Percentiles rank a stretch among this genome's conserved stretches.
Evolutionary conservation across 2,113 vertebrate species (phyloP).

Genomic region (Prolemur simus): DNA sequence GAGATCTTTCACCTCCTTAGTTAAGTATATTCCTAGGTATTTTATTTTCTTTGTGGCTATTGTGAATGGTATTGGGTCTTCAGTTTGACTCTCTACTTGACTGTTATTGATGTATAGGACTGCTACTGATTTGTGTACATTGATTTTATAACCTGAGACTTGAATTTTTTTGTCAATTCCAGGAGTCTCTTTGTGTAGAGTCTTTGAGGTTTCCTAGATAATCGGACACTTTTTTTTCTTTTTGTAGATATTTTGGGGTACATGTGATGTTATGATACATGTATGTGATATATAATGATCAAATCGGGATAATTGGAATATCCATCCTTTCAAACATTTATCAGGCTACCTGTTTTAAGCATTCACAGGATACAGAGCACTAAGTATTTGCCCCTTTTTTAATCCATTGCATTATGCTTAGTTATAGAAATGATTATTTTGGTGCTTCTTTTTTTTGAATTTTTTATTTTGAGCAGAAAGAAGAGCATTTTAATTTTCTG

Average conservation of each 20-base stretch:
- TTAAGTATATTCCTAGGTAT: too few relatives aligned
- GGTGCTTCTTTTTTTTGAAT: background rate
- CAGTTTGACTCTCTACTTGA: too few relatives aligned
- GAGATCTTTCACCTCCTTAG: too few relatives aligned
- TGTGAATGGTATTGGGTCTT: too few relatives aligned
- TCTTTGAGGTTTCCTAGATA: too few relatives aligned
- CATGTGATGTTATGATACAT: background rate
- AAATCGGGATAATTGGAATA: background rate
- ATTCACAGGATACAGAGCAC: background rate
- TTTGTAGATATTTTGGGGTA: background rate
- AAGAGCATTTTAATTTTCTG: conserved; percentile 25
- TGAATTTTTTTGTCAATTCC: too few relatives aligned
- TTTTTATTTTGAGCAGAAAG: background rate
- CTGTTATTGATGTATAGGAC: too few relatives aligned
- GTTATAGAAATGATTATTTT: background rate
- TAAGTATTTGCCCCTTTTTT: background rate
- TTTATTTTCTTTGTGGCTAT: too few relatives aligned
- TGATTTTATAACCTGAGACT: too few relatives aligned
- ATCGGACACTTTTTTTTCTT: background rate
- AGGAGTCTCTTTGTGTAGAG: too few relatives aligned
- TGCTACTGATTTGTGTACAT: too few relatives aligned
- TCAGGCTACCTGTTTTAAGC: background rate
- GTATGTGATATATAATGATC: background rate
- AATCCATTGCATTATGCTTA: background rate
- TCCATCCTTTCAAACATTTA: background rate